These are phyloP conservation scores for Eumerus sabulonum DNA, from an alignment of 2,888 invertebrate species.

Conservation along the genomic window DNA sequence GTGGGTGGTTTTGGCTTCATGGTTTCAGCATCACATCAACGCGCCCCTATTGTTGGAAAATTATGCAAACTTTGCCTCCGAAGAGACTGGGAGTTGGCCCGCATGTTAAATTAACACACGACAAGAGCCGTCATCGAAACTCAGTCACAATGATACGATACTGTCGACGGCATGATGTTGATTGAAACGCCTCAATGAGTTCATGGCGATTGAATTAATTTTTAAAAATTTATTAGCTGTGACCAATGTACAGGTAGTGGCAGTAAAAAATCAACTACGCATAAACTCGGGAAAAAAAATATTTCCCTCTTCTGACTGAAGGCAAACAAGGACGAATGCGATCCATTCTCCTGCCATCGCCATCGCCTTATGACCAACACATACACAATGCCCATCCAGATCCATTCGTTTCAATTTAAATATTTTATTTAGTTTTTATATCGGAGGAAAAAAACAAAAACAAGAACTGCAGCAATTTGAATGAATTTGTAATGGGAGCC, in stretches of 20 bases:
- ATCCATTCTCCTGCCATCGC: not conserved
- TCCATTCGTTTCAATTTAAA: slow-evolving; percentile 71
- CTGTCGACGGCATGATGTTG: slow-evolving; percentile 63
- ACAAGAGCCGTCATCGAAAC: slow-evolving; percentile 65
- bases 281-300: slow-evolving; percentile 24
- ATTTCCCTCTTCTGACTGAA: slow-evolving; percentile 39
- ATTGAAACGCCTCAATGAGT: slow-evolving; percentile 75
- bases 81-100: slow-evolving; percentile 51
- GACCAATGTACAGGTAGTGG: slow-evolving; percentile 62
- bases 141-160: slow-evolving; percentile 38
- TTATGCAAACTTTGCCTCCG: slow-evolving; percentile 77
- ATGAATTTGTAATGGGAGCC: slow-evolving; percentile 68
- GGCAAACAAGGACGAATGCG: slow-evolving; percentile 37
- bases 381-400: slow-evolving; percentile 36
- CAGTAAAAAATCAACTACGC: slow-evolving; percentile 46
- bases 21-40: slow-evolving; percentile 71
- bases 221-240: slow-evolving; percentile 78
- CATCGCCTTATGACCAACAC: not conserved
- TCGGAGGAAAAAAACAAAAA: slow-evolving; percentile 50
- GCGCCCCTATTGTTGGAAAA: slow-evolving; percentile 76
- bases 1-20: slow-evolving; percentile 51
- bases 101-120: slow-evolving; percentile 72
- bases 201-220: slow-evolving; percentile 79
- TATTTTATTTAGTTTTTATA: slow-evolving; percentile 72
- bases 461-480: slow-evolving; percentile 66